These are phyloP conservation scores for Sebastes iracundus DNA, from an alignment of 2,797 vertebrate species.

Conservation along the genomic window DNA sequence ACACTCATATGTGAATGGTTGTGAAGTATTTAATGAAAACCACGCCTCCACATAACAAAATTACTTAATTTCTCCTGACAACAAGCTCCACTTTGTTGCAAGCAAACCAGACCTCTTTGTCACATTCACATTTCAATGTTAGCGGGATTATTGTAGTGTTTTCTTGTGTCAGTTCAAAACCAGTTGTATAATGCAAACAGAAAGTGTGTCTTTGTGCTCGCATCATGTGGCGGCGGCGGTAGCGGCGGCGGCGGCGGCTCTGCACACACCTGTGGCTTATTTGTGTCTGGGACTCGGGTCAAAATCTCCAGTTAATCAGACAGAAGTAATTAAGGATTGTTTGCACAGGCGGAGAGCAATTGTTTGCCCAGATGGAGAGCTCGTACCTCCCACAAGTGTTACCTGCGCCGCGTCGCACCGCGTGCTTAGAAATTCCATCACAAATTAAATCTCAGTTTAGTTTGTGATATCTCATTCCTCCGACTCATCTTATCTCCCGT, in stretches of 20 bases:
- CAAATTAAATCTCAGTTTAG: slow-evolving; percentile 76
- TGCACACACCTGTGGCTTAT: slow-evolving; percentile 63
- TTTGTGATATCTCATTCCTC: slow-evolving; percentile 65
- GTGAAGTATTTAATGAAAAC: neutral
- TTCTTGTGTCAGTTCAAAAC: neutral
- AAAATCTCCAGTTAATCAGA: slow-evolving; percentile 75
- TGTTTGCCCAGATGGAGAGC: slow-evolving; percentile 72
- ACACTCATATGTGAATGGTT: neutral
- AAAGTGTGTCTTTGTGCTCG: neutral
- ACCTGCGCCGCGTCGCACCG: slow-evolving; percentile 42
- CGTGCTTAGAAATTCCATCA: slow-evolving; percentile 63
- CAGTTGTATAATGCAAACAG: slow-evolving; percentile 10
- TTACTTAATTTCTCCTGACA: neutral
- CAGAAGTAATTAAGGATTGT: slow-evolving; percentile 78
- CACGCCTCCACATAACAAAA: neutral
- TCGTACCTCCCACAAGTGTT: slow-evolving; percentile 61
- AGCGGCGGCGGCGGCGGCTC: neutral
- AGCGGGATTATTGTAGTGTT: neutral
- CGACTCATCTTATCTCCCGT: slow-evolving; percentile 66
- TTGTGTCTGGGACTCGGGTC: slow-evolving; percentile 54
- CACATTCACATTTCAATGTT: neutral
- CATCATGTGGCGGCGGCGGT: neutral
- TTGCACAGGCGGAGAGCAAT: slow-evolving; percentile 72
- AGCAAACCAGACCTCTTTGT: neutral
- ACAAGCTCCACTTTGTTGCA: neutral